A percentile compares a stretch with the other conserved stretches of the same genome.
phyloP scores from a whole-genome alignment of 2,888 invertebrate genomes.

The Netelia fuscicornis region DNA sequence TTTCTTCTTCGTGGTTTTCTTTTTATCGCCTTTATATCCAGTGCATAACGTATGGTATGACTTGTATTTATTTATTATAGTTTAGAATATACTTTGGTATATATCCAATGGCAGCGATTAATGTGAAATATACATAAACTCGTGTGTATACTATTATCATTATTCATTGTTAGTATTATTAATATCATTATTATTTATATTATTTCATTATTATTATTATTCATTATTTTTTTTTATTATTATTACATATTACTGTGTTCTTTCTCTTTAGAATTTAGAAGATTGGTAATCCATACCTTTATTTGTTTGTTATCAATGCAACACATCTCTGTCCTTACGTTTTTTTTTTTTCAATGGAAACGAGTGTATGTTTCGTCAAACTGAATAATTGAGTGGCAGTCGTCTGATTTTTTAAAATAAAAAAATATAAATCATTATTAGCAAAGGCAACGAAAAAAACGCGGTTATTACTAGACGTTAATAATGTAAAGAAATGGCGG shows the following conservation, averaged over 20 bases:
- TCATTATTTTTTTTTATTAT: constrained; percentile 58
- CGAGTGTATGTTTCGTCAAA: constrained; percentile 25
- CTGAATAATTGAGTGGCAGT: constrained; percentile 49
- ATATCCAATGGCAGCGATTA: constrained; percentile 82
- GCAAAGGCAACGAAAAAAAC: not conserved
- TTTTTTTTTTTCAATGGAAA: constrained; percentile 38
- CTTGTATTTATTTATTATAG: constrained; percentile 77
- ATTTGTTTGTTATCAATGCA: constrained; percentile 49
- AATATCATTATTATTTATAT: constrained; percentile 45
- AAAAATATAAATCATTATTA: not conserved
- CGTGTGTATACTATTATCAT: constrained; percentile 70
- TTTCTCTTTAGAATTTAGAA: constrained; percentile 74
- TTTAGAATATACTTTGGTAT: constrained; percentile 83
- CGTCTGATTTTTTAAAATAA: constrained; percentile 4
- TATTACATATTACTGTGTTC: constrained; percentile 63
- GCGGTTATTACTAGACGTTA: not conserved
- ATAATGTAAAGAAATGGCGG: not conserved
- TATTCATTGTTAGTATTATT: constrained; percentile 62
- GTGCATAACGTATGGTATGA: constrained; percentile 74
- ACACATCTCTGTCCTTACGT: constrained; percentile 38
- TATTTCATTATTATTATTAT: constrained; percentile 61
- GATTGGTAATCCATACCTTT: constrained; percentile 70
- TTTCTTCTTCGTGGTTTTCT: constrained; percentile 53
- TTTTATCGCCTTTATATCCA: constrained; percentile 68
- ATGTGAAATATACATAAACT: constrained; percentile 79